Conservation (phyloP, 1,140 invertebrate genomes). For the Himalopsyche phryganea region DNA sequence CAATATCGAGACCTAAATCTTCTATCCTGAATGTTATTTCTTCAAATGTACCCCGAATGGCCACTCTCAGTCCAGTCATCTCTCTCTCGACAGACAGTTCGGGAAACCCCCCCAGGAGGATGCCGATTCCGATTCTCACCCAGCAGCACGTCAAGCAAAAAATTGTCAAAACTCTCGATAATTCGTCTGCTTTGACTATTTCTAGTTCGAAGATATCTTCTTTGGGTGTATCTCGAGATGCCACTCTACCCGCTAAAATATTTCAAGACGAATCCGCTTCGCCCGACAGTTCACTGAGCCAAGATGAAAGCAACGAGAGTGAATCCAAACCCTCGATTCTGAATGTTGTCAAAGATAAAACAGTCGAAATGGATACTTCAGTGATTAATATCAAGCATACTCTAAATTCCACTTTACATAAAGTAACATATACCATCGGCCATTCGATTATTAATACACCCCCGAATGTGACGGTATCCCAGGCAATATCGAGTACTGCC, state of each 20-base stretch:
- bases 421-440: too few species aligned
- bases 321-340: slow-evolving; percentile 21
- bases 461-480: background rate
- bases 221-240: slow-evolving; percentile 54
- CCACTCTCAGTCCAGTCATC: slow-evolving; percentile 46
- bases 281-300: slow-evolving; percentile 47
- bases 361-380: background rate
- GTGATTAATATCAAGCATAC: too few species aligned
- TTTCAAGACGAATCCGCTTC: slow-evolving; percentile 61
- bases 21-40: slow-evolving; percentile 52
- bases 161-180: slow-evolving; percentile 52
- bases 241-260: slow-evolving; percentile 57
- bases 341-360: background rate
- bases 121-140: slow-evolving; percentile 46
- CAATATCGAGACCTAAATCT: slow-evolving; percentile 45
- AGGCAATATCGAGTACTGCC: background rate
- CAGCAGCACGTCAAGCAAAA: slow-evolving; percentile 53
- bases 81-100: slow-evolving; percentile 44
- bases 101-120: slow-evolving; percentile 39
- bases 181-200: slow-evolving; percentile 52
- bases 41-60: slow-evolving; percentile 44
- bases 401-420: too few species aligned
- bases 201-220: slow-evolving; percentile 52
- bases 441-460: background rate
- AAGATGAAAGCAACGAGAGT: slow-evolving; percentile 18